Conservation (phyloP, 2,797 vertebrate species). For the Danio choprae region DNA sequence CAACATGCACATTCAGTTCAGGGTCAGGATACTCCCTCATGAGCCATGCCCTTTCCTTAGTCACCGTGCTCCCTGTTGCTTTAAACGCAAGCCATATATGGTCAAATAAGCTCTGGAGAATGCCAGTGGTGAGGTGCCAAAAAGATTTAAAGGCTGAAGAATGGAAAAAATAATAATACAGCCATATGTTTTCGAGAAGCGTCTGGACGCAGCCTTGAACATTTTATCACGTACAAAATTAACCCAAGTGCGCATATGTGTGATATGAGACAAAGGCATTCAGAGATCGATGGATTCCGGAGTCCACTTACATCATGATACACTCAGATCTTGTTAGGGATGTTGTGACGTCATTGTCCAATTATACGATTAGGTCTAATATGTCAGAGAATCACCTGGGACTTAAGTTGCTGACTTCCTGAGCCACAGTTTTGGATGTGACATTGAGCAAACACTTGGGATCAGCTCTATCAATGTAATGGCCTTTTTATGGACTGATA, state of each 20-base stretch:
- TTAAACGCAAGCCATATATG: constrained; percentile 81
- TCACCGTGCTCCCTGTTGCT: constrained; percentile 78
- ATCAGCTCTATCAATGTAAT: constrained; percentile 23
- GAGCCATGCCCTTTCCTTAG: constrained; percentile 80
- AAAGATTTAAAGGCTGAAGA: constrained; percentile 74
- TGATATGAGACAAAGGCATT: background rate
- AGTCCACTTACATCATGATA: background rate
- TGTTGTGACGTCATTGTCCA: background rate
- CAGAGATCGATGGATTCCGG: constrained; percentile 2
- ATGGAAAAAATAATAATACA: constrained; percentile 41
- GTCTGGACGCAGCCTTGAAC: constrained; percentile 48
- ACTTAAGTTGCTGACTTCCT: constrained; percentile 12
- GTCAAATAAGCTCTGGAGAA: constrained; percentile 82
- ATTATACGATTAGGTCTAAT: constrained; percentile 10
- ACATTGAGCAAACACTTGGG: constrained; percentile 51
- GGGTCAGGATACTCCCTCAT: constrained; percentile 64
- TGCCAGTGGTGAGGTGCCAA: constrained; percentile 80
- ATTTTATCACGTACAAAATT: constrained; percentile 24
- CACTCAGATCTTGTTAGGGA: constrained; percentile 1
- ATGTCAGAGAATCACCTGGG: background rate
- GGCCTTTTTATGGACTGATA: constrained; percentile 24
- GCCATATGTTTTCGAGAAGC: constrained; percentile 50
- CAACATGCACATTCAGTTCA: constrained; percentile 61
- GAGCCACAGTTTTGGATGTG: background rate
- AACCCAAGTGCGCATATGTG: background rate